These are phyloP conservation scores for Solenodon paradoxus DNA, from an alignment of 2,113 vertebrate species.

Conservation along the genomic window DNA sequence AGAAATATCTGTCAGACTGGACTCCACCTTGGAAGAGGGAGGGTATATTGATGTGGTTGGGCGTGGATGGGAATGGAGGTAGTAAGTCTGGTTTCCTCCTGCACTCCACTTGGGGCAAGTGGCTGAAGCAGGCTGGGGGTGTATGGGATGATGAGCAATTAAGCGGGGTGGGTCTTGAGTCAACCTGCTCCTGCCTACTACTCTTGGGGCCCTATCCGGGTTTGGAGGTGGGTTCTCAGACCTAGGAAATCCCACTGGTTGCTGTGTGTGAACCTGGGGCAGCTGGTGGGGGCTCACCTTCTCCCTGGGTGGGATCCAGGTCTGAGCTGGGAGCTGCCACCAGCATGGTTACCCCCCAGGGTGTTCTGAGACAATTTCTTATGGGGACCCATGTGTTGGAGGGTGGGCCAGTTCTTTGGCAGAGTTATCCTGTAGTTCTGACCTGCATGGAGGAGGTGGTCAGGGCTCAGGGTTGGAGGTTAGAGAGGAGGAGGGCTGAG, in stretches of 20 bases:
- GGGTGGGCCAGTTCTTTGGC: not conserved
- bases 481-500: not conserved
- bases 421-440: not conserved
- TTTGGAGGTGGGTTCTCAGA: not conserved
- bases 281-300: no score
- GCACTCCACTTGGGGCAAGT: not conserved
- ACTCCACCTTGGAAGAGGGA: not conserved
- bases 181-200: not conserved
- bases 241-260: not conserved
- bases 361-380: not conserved
- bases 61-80: not conserved
- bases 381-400: not conserved
- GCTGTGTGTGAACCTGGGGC: not conserved
- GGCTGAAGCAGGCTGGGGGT: not conserved
- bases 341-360: not conserved
- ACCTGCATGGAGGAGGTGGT: not conserved
- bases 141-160: no score
- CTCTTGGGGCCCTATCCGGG: not conserved
- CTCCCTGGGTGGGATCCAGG: not conserved
- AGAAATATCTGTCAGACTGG: not conserved
- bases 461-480: not conserved
- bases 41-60: not conserved
- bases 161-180: no score
- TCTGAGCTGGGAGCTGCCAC: not conserved
- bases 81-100: not conserved